Conservation (phyloP, 2,797 vertebrate genomes). For the Brotogeris chrysoptera region DNA sequence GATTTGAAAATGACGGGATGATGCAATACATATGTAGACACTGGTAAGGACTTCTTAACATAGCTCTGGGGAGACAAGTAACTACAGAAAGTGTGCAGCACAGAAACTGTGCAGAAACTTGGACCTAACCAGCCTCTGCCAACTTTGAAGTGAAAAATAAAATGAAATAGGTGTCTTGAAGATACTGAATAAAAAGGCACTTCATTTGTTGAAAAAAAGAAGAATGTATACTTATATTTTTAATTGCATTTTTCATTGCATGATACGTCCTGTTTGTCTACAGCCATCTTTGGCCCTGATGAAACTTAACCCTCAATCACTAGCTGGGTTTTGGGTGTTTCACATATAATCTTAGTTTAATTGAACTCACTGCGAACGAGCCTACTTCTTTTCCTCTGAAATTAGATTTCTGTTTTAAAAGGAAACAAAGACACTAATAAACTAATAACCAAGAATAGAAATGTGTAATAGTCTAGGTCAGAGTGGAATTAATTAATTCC, state of each 20-base stretch:
- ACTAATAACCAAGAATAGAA: background rate
- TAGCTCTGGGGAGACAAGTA: background rate
- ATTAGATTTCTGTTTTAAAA: background rate
- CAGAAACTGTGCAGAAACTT: background rate
- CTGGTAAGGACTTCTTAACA: background rate
- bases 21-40: background rate
- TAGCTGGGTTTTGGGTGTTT: background rate
- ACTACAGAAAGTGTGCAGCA: background rate
- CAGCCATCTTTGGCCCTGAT: background rate
- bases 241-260: background rate
- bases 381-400: background rate
- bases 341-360: background rate
- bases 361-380: background rate
- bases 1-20: background rate
- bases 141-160: background rate
- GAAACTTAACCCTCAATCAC: background rate
- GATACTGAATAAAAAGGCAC: background rate
- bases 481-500: background rate
- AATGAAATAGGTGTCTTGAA: background rate
- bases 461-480: background rate
- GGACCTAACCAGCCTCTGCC: background rate
- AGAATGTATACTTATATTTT: background rate
- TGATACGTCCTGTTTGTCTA: background rate
- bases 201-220: background rate
- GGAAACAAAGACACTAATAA: background rate